Evolutionary conservation across 2,113 vertebrate genomes (phyloP).

Genomic region (Pica pica): DNA sequence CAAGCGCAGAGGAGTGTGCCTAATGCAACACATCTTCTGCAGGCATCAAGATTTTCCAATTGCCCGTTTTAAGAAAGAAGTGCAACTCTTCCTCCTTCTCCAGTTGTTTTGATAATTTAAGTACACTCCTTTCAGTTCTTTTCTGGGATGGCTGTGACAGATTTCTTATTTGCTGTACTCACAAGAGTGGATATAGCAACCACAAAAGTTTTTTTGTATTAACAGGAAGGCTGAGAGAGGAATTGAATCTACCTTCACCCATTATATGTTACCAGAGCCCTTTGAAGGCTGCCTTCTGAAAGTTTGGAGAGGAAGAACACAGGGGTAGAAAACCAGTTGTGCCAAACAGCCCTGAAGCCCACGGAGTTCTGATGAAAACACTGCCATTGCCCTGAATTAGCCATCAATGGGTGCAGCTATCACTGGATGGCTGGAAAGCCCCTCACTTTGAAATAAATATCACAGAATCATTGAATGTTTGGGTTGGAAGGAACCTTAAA

Average conservation of each 20-base stretch:
- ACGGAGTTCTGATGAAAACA: background rate
- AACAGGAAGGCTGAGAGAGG: background rate
- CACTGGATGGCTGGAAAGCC: accelerated
- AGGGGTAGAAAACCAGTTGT: background rate
- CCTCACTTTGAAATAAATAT: background rate
- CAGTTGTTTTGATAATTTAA: background rate
- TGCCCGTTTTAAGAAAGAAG: background rate
- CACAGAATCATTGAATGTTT: background rate
- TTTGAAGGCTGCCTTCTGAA: background rate
- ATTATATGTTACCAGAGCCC: accelerated
- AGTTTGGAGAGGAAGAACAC: background rate
- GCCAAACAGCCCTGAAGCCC: background rate
- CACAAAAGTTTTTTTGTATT: background rate
- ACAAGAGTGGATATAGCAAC: background rate
- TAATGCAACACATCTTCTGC: background rate
- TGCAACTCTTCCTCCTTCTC: background rate
- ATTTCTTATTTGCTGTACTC: background rate
- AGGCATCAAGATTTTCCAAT: background rate
- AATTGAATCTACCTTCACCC: background rate
- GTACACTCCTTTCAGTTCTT: background rate
- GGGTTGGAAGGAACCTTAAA: background rate
- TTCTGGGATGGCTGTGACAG: background rate
- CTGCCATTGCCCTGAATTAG: background rate
- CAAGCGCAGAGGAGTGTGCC: accelerated
- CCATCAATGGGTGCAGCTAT: accelerated